A percentile compares a stretch with the other conserved stretches of the same genome.
Conservation (phyloP, 2,797 vertebrate genomes). For the Arrhamphus sclerolepis region DNA sequence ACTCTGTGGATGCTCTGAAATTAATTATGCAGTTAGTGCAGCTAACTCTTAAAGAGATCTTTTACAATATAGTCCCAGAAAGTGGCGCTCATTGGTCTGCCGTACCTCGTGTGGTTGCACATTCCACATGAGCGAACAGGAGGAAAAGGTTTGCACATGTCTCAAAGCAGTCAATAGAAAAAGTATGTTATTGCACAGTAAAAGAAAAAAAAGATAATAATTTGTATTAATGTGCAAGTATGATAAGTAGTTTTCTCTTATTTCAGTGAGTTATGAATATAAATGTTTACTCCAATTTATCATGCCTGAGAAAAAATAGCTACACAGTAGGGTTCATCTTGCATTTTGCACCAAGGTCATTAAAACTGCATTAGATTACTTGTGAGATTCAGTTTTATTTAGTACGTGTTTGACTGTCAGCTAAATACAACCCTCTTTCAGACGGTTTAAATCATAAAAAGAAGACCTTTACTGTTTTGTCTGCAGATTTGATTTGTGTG, state of each 20-base stretch:
- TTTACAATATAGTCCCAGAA: no score
- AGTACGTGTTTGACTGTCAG: no score
- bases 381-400: neutral
- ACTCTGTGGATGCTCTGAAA: slow-evolving; percentile 10
- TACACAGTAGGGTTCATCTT: neutral
- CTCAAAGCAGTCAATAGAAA: slow-evolving; percentile 47
- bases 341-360: neutral
- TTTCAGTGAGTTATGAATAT: neutral
- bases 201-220: neutral
- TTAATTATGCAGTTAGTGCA: slow-evolving; percentile 17
- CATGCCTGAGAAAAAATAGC: neutral
- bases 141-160: slow-evolving; percentile 55
- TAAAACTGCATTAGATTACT: slow-evolving; percentile 2
- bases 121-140: slow-evolving; percentile 25
- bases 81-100: neutral
- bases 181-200: neutral
- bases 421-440: no score
- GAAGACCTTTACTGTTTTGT: no score
- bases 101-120: slow-evolving; percentile 42
- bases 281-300: neutral
- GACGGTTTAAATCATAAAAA: no score
- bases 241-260: neutral
- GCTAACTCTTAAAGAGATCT: slow-evolving; percentile 29
- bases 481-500: no score
- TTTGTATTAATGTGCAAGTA: neutral